Evolutionary conservation across 2,113 vertebrate genomes (phyloP).

Genomic region (Balaeniceps rex): DNA sequence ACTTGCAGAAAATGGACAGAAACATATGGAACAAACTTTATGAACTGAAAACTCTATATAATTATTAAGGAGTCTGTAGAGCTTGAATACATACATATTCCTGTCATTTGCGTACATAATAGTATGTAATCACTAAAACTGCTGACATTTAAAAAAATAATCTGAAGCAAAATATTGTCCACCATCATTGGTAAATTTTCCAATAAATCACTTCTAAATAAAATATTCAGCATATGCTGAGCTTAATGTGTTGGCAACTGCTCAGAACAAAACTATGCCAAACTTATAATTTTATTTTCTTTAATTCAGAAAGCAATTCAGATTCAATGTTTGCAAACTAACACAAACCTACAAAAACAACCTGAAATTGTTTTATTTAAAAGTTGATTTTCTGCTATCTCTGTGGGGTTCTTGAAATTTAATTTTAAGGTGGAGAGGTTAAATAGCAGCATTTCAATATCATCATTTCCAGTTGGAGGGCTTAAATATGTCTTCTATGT

Average conservation of each 20-base stretch:
- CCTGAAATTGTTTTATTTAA: conserved; percentile 17
- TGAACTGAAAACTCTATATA: not conserved
- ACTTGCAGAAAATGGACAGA: not conserved
- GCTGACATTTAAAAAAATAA: conserved; percentile 25
- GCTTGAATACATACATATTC: not conserved
- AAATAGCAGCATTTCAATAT: conserved; percentile 40
- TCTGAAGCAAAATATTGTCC: conserved; percentile 11
- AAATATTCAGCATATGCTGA: conserved; percentile 51
- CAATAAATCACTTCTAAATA: conserved; percentile 53
- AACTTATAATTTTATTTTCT: conserved; percentile 46
- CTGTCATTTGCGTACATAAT: not conserved
- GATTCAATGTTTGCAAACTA: conserved; percentile 40
- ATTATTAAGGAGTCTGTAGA: not conserved
- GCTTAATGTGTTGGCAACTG: conserved; percentile 28
- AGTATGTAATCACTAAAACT: conserved; percentile 23
- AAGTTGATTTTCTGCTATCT: not conserved
- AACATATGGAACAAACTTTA: not conserved
- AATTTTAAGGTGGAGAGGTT: conserved; percentile 34
- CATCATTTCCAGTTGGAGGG: not conserved
- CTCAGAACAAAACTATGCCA: conserved; percentile 23
- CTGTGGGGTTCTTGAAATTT: conserved; percentile 25
- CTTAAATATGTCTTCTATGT: not conserved
- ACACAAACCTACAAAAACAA: conserved; percentile 2
- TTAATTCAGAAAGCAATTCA: conserved; percentile 52
- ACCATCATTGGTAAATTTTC: conserved; percentile 9